Evolutionary conservation across 1,140 invertebrate species (phyloP), one percentile per base, ranked within the genome.

Genomic region (Rhopalosiphum maidis): DNA sequence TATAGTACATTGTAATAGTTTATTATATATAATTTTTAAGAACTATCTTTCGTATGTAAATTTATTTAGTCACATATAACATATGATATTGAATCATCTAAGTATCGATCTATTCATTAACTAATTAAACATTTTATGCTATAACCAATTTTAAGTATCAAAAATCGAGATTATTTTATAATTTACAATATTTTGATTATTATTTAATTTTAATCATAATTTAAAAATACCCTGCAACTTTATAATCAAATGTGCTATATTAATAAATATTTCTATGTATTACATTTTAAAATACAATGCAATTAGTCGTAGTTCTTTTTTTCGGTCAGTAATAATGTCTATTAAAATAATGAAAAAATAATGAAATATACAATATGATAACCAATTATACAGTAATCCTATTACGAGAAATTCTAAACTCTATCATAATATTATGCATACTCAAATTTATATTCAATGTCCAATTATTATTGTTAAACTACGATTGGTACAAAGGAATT

Each of bases 331-430:
- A 35, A n/a, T n/a, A 77, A 18, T n/a, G 60, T 4, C 4, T 1
- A 77, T n/a, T 68, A n/a, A 77, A 77, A 77, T 77, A 18, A 77
- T 77, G 60, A 77, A 77, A n/a, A 77, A 77, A 77, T 77, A 18
- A 77, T 77, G 60, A 77, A 77, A 18, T 35, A 77, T 35, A n/a
- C 30, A 68, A 15, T n/a, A 18, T 60, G 55, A n/a, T 4, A n/a
- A n/a, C 15, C 60, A 18, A 77, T 35, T 18, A n/a, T n/a, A 83
- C 82, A 23, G 8, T 23, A 23, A 23, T 83, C 35, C 21, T 83
- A n/a, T 77, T n/a, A 77, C 18, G 3, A 68, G 30, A 68, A 0
- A 6, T 77, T 35, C 15, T 5, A 77, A n/a, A 4, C n/a, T n/a
- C 60, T 18, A n/a, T 60, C 55, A 60, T n/a, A 30, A 51, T 51